Evolutionary conservation across 2,113 vertebrate species (phyloP).

Genomic region (Cebus imitator): DNA sequence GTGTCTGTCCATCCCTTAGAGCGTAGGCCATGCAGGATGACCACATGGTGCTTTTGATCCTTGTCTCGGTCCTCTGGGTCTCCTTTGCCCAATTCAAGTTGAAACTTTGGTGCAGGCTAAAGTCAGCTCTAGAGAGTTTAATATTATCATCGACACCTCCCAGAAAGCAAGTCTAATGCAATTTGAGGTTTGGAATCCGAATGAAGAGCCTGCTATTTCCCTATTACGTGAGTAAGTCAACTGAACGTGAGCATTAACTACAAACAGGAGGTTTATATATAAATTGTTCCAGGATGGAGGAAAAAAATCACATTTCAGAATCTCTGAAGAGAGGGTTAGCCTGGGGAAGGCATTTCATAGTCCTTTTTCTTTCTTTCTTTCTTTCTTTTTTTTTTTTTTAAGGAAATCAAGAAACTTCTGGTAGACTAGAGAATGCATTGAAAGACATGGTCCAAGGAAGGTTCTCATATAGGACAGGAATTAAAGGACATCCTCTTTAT

Average conservation of each 20-base stretch:
- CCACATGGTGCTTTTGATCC: rapidly evolving
- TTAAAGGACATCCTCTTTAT: neutral
- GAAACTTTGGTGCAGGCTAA: neutral
- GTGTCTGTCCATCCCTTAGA: neutral
- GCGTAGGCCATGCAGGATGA: rapidly evolving
- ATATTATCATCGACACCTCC: neutral
- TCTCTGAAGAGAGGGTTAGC: neutral
- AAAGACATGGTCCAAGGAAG: neutral
- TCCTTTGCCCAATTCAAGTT: neutral
- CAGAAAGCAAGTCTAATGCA: neutral
- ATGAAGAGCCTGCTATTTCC: neutral
- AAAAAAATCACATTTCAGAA: neutral
- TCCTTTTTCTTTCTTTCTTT: too few species aligned
- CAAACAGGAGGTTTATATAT: neutral
- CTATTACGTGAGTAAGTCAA: neutral
- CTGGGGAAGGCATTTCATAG: neutral
- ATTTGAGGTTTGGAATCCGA: neutral
- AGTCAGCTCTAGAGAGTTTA: neutral
- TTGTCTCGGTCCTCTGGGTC: neutral
- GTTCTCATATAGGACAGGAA: neutral
- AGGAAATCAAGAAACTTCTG: neutral
- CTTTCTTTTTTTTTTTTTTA: too few species aligned
- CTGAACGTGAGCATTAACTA: neutral
- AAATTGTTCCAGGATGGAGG: neutral
- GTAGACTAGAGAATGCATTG: neutral